Evolutionary conservation across 2,888 invertebrate genomes (phyloP).

Genomic region (Gerris lacustris): DNA sequence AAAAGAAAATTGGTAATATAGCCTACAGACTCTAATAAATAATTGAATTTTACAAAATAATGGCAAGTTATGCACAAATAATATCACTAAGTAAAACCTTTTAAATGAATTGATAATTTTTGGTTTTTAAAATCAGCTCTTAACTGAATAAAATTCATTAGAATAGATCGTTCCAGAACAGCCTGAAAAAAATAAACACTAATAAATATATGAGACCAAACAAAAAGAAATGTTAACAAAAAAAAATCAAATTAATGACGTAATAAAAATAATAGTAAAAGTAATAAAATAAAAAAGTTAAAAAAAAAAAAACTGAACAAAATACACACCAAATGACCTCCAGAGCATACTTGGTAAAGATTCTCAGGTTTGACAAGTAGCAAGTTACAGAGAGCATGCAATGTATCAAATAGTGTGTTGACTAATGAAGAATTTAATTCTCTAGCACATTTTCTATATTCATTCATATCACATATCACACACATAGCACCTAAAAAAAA

Average conservation of each 20-base stretch:
- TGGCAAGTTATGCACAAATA: background rate
- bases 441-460: slow-evolving; percentile 83
- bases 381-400: slow-evolving; percentile 91
- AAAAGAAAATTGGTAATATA: no score
- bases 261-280: no score
- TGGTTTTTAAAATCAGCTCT: slow-evolving; percentile 87
- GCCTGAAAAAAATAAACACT: slow-evolving; percentile 50
- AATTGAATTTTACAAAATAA: no score
- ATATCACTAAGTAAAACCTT: slow-evolving; percentile 37
- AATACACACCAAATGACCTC: slow-evolving; percentile 76
- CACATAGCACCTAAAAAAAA: slow-evolving; percentile 74
- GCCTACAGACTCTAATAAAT: no score
- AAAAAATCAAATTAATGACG: no score
- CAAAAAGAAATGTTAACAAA: no score
- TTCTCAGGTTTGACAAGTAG: slow-evolving; percentile 91
- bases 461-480: slow-evolving; percentile 95
- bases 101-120: slow-evolving; percentile 51
- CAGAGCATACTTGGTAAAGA: slow-evolving; percentile 85
- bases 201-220: background rate
- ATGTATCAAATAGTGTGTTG: slow-evolving; percentile 80
- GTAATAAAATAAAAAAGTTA: no score
- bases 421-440: slow-evolving; percentile 63
- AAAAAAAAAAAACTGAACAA: no score
- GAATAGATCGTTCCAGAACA: slow-evolving; percentile 74
- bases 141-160: slow-evolving; percentile 86